Percentiles rank a stretch among this genome's conserved stretches.
These are phyloP conservation scores for Vultur gryphus DNA, from an alignment of 2,797 vertebrate genomes.

Conservation along the genomic window DNA sequence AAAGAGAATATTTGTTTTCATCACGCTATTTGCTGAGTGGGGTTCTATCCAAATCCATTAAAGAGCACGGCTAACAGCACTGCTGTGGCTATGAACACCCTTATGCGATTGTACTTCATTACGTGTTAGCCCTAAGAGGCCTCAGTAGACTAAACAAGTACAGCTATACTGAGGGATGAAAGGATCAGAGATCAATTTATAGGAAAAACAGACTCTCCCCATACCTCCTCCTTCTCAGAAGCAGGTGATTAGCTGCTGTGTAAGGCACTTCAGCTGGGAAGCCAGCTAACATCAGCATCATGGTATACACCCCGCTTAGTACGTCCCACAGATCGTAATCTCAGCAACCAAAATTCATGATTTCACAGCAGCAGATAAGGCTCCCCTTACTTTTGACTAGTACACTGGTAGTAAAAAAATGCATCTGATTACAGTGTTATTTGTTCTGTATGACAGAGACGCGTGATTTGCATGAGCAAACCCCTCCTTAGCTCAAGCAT, in stretches of 20 bases:
- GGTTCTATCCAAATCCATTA: conserved; percentile 32
- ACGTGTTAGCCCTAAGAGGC: not conserved
- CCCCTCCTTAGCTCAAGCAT: not conserved
- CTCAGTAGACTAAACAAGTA: not conserved
- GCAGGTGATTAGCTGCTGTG: not conserved
- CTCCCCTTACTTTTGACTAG: not conserved
- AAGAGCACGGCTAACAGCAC: not conserved
- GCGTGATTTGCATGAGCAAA: not conserved
- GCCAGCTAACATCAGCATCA: not conserved
- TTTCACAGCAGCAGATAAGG: not conserved
- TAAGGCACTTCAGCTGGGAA: not conserved
- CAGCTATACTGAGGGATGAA: conserved; percentile 3
- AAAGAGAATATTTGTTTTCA: conserved; percentile 21
- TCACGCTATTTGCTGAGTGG: not conserved
- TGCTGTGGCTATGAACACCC: not conserved
- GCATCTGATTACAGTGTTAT: not conserved
- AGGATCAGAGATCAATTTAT: conserved; percentile 56
- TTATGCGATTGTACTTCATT: not conserved
- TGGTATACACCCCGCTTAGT: not conserved
- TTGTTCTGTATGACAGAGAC: not conserved
- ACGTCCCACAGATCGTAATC: not conserved
- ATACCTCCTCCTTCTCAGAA: not conserved
- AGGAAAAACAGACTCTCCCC: not conserved
- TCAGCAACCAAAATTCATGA: not conserved
- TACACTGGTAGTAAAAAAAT: not conserved